These are phyloP conservation scores for Drosophila barbarae DNA, from an alignment of 2,888 invertebrate species.

Conservation along the genomic window DNA sequence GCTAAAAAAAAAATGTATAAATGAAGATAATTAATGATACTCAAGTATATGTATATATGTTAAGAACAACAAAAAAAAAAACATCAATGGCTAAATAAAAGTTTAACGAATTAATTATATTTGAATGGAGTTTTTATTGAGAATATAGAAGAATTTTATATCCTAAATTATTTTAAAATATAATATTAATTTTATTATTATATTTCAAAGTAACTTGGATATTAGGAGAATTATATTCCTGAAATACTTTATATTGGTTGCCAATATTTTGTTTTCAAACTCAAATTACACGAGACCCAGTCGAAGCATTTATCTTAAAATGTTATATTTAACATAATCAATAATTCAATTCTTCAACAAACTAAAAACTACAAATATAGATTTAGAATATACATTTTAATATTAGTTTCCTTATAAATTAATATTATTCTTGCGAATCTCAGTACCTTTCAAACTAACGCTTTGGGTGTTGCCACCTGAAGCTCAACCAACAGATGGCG, in stretches of 20 bases:
- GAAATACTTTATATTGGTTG: no score
- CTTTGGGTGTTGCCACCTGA: conserved; percentile 38
- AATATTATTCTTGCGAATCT: background rate
- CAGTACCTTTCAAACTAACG: conserved; percentile 24
- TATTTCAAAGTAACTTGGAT: no score
- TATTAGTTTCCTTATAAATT: background rate
- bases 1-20: conserved; percentile 35
- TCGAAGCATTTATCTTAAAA: background rate
- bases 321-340: no score
- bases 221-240: no score
- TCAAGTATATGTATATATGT: conserved; percentile 55
- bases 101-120: conserved; percentile 48
- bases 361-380: background rate
- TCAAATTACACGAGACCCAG: background rate
- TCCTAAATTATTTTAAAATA: no score
- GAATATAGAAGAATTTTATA: no score
- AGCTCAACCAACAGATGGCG: conserved; percentile 35
- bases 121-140: background rate
- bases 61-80: conserved; percentile 36
- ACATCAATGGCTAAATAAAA: conserved; percentile 63
- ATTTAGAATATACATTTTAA: background rate
- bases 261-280: no score
- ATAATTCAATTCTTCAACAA: background rate
- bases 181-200: background rate
- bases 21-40: conserved; percentile 52